A percentile compares a stretch with the other conserved stretches of the same genome.
Evolutionary conservation across 2,797 vertebrate species (phyloP).

Genomic region (Chaetophractus vellerosus): DNA sequence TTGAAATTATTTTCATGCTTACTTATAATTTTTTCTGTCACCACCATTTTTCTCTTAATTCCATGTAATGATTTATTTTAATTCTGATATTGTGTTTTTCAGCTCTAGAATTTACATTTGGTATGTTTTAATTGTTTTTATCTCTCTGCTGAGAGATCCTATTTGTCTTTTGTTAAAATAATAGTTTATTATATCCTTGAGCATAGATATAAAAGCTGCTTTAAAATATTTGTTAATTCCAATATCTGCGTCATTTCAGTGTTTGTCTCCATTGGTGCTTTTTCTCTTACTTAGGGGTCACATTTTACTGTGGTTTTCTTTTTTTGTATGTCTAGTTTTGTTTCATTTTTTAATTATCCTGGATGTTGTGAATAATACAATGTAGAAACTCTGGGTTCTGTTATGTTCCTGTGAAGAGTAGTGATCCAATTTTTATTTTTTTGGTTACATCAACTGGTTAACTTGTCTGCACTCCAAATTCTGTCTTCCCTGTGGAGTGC

Average conservation of each 20-base stretch:
- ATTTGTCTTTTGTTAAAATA: neutral
- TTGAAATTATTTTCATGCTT: neutral
- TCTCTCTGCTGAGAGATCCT: neutral
- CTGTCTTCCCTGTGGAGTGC: neutral
- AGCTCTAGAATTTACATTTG: neutral
- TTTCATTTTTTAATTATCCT: conserved; percentile 5
- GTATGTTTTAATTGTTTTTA: neutral
- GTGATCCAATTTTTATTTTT: neutral
- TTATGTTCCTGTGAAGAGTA: conserved; percentile 19
- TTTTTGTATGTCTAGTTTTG: neutral
- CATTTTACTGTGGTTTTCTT: conserved; percentile 41
- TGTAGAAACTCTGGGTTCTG: too few species aligned
- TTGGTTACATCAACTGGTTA: neutral
- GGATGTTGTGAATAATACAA: neutral
- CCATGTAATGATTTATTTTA: neutral
- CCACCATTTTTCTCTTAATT: conserved; percentile 16
- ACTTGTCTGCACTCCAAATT: neutral
- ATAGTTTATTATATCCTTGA: neutral
- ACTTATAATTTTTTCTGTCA: neutral
- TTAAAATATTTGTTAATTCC: neutral
- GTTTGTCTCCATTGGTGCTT: neutral
- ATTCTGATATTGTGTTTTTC: neutral
- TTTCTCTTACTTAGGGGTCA: neutral
- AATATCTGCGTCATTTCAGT: neutral
- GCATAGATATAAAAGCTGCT: neutral